Conservation (phyloP, 2,113 vertebrate species). For the Gorsachius goisagi region DNA sequence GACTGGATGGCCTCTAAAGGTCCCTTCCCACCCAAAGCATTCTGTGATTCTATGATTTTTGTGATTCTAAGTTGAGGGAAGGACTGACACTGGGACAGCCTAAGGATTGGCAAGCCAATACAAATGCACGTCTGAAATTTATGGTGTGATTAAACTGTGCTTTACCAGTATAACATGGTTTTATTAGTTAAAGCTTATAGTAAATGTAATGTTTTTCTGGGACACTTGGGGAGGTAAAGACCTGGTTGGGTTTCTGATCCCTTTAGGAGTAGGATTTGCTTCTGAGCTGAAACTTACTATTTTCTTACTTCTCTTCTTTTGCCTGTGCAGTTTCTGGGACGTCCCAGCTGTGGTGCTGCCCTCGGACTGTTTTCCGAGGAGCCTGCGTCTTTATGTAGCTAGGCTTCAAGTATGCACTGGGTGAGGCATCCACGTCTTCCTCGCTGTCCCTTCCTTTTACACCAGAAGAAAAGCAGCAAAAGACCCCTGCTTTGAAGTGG, state of each 20-base stretch:
- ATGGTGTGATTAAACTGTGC: not conserved
- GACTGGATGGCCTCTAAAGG: too few species aligned
- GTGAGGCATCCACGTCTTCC: not conserved
- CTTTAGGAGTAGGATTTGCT: not conserved
- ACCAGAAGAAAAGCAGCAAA: not conserved
- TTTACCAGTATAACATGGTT: not conserved
- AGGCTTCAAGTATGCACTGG: accelerated
- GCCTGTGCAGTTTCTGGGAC: not conserved
- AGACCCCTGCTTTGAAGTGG: not conserved
- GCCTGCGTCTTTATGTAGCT: not conserved
- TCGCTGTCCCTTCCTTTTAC: not conserved
- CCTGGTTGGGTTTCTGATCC: not conserved
- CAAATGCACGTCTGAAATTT: not conserved
- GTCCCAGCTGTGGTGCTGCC: not conserved
- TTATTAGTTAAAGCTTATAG: not conserved
- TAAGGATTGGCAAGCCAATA: not conserved
- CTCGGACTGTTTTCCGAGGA: not conserved
- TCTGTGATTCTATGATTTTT: too few species aligned
- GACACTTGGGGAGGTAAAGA: not conserved
- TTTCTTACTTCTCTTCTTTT: not conserved
- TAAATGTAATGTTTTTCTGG: not conserved
- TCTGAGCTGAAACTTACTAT: not conserved
- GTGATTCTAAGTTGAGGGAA: not conserved
- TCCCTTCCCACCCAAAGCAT: too few species aligned
- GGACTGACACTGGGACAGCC: not conserved